Percentiles rank a stretch among this genome's conserved stretches.
These are phyloP conservation scores for Eunapius fragilis DNA, from an alignment of 37 sponge, comb jelly and placozoan species.

Conservation along the genomic window DNA sequence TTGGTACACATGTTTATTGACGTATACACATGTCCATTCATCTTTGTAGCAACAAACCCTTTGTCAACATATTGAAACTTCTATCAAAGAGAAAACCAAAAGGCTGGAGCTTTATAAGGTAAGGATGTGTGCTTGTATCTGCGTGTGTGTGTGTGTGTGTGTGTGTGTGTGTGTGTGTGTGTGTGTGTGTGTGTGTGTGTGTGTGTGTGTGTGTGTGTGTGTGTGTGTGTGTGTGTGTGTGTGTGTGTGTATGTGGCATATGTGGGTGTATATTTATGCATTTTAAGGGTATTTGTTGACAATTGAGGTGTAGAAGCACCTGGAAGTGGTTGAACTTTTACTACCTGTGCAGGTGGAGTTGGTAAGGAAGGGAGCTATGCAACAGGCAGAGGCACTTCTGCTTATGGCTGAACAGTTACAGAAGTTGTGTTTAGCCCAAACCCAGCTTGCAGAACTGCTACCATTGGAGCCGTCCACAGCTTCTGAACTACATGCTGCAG, in stretches of 20 bases:
- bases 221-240: not conserved
- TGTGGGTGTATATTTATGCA: not conserved
- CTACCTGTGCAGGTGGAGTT: constrained; percentile 3
- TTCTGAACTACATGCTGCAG: not conserved
- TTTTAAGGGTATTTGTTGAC: not conserved
- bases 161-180: constrained; percentile 39
- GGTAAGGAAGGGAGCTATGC: constrained; percentile 13
- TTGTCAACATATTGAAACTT: not conserved
- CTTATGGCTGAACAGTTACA: constrained; percentile 19
- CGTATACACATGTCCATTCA: not conserved
- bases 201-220: constrained; percentile 20
- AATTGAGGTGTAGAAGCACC: too few relatives aligned
- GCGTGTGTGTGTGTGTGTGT: constrained; percentile 26
- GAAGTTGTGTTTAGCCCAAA: constrained; percentile 26
- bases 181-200: constrained; percentile 38
- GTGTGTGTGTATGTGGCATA: not conserved
- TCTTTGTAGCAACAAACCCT: not conserved
- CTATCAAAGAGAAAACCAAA: not conserved
- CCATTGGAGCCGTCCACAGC: not conserved
- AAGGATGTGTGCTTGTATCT: not conserved
- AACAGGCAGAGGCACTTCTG: constrained; percentile 33
- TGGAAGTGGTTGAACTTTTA: not conserved
- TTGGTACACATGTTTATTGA: not conserved
- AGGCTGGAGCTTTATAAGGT: not conserved
- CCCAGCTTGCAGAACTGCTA: constrained; percentile 33